Evolutionary conservation across 2,888 invertebrate species (phyloP).

Genomic region (Melanargia galathea): DNA sequence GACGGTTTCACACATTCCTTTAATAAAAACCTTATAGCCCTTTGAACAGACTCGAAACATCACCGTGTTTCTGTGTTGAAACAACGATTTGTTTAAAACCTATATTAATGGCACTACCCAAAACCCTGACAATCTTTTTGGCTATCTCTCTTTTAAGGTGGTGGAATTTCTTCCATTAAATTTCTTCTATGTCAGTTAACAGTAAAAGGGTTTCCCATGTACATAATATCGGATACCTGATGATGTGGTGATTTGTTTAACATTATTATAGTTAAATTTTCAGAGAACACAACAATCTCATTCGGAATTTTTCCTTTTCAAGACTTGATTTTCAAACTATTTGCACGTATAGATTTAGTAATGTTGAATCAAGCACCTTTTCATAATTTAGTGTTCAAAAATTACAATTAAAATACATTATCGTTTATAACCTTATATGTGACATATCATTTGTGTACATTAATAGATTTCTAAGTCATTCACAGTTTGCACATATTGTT

Average conservation of each 20-base stretch:
- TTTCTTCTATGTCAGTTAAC: conserved; percentile 54
- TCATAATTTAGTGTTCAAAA: conserved; percentile 2
- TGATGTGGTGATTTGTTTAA: conserved; percentile 40
- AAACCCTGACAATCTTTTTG: conserved; percentile 45
- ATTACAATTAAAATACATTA: not conserved
- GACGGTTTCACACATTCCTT: conserved; percentile 63
- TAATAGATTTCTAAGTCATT: conserved; percentile 9
- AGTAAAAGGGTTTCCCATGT: conserved; percentile 66
- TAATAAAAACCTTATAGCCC: conserved; percentile 58
- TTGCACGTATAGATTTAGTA: conserved; percentile 2
- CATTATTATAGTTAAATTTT: conserved; percentile 34
- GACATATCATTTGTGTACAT: conserved; percentile 3
- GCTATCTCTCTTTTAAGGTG: conserved; percentile 74
- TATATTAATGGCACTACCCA: conserved; percentile 50
- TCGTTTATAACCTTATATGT: conserved; percentile 7
- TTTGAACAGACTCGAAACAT: conserved; percentile 41
- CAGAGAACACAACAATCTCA: conserved; percentile 13
- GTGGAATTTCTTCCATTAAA: conserved; percentile 75
- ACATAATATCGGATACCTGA: conserved; percentile 48
- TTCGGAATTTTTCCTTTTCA: conserved; percentile 8
- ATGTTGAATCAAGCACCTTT: conserved; percentile 15
- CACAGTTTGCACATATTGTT: conserved; percentile 8
- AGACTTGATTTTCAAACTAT: conserved; percentile 10
- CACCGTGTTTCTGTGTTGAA: conserved; percentile 31
- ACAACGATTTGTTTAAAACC: conserved; percentile 30